phyloP scores from a whole-genome alignment of 2,888 invertebrate genomes.

The Ennomos fuscantarius region DNA sequence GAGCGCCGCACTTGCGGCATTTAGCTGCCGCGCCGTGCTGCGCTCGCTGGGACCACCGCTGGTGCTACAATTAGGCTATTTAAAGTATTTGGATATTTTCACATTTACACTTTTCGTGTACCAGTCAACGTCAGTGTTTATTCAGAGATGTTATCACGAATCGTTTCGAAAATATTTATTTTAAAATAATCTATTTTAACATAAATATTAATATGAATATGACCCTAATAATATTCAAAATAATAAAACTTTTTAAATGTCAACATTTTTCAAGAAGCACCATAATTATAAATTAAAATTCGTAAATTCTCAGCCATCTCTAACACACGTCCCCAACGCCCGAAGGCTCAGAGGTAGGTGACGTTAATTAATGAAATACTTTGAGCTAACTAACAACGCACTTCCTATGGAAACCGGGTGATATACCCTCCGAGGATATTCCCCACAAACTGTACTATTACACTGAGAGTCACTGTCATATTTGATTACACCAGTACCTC shows the following conservation, averaged over 20 bases:
- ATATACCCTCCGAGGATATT: conserved; percentile 33
- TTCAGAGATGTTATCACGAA: too few species aligned
- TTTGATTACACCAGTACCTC: conserved; percentile 8
- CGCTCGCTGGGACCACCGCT: conserved; percentile 54
- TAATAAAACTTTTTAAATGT: too few species aligned
- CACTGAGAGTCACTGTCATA: neutral
- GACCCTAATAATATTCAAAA: too few species aligned
- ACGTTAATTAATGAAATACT: conserved; percentile 39
- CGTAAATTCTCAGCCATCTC: conserved; percentile 1
- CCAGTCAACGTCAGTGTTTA: too few species aligned
- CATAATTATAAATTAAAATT: neutral
- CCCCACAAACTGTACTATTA: conserved; percentile 21
- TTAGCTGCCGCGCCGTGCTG: conserved; percentile 69
- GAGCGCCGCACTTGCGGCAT: conserved; percentile 78
- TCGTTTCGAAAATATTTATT: too few species aligned
- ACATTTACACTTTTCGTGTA: too few species aligned
- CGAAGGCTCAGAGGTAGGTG: conserved; percentile 31
- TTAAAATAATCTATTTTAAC: too few species aligned
- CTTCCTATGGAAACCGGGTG: conserved; percentile 36
- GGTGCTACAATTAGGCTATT: conserved; percentile 21
- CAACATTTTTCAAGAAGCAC: too few species aligned
- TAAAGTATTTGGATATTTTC: too few species aligned
- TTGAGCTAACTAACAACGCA: conserved; percentile 39
- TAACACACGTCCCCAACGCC: conserved; percentile 11
- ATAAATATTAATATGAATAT: too few species aligned